phyloP scores from a whole-genome alignment of 2,888 invertebrate species.

The Cerastis rubricosa region DNA sequence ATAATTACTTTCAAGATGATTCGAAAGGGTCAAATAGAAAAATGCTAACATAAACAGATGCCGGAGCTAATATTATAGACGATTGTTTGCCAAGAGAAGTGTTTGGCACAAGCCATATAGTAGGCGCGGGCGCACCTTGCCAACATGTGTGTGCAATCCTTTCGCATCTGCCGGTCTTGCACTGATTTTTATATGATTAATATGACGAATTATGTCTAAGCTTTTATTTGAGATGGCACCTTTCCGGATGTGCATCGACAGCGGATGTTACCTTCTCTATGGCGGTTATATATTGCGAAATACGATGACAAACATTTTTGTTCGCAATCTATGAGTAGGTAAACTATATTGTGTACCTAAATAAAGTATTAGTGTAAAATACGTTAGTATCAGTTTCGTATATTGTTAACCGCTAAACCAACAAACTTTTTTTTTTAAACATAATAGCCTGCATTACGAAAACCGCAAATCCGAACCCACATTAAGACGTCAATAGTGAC shows the following conservation, averaged over 20 bases:
- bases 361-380: background rate
- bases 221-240: conserved; percentile 88
- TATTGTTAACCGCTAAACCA: conserved; percentile 26
- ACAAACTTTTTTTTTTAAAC: conserved; percentile 34
- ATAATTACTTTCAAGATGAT: conserved; percentile 16
- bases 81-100: conserved; percentile 80
- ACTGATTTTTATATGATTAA: conserved; percentile 90
- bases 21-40: conserved; percentile 64
- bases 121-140: conserved; percentile 86
- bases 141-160: conserved; percentile 89
- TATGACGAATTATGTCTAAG: conserved; percentile 89
- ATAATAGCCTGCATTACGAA: conserved; percentile 52
- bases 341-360: background rate
- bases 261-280: conserved; percentile 84
- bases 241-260: conserved; percentile 87
- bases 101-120: conserved; percentile 87
- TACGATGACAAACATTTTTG: conserved; percentile 56
- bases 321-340: conserved; percentile 38
- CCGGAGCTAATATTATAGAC: conserved; percentile 75
- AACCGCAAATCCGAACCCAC: conserved; percentile 64
- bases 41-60: conserved; percentile 78
- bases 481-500: conserved; percentile 69
- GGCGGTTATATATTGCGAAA: conserved; percentile 73
- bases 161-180: conserved; percentile 85
- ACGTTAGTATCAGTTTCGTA: background rate